These are phyloP conservation scores for Elysia chlorotica DNA, from an alignment of 1,140 invertebrate species.

Conservation along the genomic window DNA sequence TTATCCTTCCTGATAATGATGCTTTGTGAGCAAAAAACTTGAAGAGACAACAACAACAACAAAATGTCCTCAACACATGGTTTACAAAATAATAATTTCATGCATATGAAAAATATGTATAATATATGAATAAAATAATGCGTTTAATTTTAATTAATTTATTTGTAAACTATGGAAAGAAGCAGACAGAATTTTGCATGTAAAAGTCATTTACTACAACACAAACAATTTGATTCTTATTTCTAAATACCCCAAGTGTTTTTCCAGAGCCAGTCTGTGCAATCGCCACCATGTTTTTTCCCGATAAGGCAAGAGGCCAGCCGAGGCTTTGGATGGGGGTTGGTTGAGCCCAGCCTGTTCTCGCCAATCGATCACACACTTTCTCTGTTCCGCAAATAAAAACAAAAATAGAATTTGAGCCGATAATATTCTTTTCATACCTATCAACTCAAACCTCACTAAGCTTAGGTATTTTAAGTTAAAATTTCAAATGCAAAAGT, in stretches of 20 bases:
- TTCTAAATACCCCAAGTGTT: constrained; percentile 55
- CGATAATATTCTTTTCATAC: neutral
- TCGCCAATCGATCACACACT: constrained; percentile 52
- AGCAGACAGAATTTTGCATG: no score
- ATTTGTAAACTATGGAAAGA: no score
- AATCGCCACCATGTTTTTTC: constrained; percentile 77
- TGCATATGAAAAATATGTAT: no score
- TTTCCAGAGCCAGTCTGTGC: constrained; percentile 66
- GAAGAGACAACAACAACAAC: no score
- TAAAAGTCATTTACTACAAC: neutral
- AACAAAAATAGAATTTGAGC: constrained; percentile 11
- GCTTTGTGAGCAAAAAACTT: no score
- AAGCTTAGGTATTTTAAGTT: neutral
- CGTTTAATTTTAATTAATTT: no score
- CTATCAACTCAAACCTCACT: neutral
- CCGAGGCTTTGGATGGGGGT: constrained; percentile 71
- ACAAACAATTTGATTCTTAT: neutral
- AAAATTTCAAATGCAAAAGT: neutral
- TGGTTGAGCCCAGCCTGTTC: constrained; percentile 73
- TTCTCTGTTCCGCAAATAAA: constrained; percentile 59
- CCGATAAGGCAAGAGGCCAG: constrained; percentile 91
- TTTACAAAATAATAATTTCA: no score
- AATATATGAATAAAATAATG: no score
- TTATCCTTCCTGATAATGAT: no score
- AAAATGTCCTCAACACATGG: no score